Conservation (phyloP, 2,888 invertebrate species). For the Tiphia femorata region DNA sequence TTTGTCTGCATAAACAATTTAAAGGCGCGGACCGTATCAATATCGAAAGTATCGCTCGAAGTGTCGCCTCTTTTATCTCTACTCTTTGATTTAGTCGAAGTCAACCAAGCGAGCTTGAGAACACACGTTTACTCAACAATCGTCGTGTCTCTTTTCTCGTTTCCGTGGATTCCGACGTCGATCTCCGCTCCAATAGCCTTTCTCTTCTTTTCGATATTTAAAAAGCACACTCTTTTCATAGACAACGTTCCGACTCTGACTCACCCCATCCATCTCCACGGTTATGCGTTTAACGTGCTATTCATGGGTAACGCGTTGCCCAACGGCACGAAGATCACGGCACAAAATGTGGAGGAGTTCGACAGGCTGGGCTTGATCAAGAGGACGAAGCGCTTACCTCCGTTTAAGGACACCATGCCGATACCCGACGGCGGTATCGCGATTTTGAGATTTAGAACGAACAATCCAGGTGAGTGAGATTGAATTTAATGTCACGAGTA, state of each 20-base stretch:
- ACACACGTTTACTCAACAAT: too few species aligned
- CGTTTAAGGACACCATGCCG: constrained; percentile 70
- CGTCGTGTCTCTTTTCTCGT: too few species aligned
- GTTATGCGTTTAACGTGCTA: constrained; percentile 65
- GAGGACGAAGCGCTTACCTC: constrained; percentile 65
- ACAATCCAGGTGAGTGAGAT: constrained; percentile 67
- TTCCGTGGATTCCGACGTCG: too few species aligned
- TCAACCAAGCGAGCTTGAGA: too few species aligned
- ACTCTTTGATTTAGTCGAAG: too few species aligned
- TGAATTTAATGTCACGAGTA: background rate
- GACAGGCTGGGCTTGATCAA: constrained; percentile 65
- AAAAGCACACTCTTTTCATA: too few species aligned
- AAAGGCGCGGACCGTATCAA: too few species aligned
- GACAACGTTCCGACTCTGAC: constrained; percentile 63
- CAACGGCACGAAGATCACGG: constrained; percentile 37
- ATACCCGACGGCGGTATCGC: constrained; percentile 72
- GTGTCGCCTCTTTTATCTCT: too few species aligned
- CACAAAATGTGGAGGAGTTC: constrained; percentile 59
- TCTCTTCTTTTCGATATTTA: too few species aligned
- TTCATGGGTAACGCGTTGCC: constrained; percentile 66
- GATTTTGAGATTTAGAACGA: constrained; percentile 69
- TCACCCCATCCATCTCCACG: constrained; percentile 58
- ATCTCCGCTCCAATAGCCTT: too few species aligned
- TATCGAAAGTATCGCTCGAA: too few species aligned
- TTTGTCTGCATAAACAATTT: too few species aligned